A percentile compares a stretch with the other conserved stretches of the same genome.
Evolutionary conservation across 2,888 invertebrate species (phyloP).

Genomic region (Ferrisia virgata): DNA sequence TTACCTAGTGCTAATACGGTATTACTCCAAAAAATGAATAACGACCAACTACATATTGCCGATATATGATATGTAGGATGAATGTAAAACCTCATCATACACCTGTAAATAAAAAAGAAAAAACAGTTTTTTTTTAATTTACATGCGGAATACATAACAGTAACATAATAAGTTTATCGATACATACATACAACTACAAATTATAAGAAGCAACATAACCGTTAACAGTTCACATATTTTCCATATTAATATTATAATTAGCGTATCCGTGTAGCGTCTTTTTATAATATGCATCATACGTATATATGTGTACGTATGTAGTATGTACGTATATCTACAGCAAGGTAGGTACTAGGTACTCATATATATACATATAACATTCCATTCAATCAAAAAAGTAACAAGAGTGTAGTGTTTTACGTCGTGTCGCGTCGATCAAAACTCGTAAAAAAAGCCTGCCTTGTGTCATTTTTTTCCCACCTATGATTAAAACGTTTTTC

Average conservation of each 20-base stretch:
- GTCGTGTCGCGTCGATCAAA: neutral
- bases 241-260: slow-evolving; percentile 26
- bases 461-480: slow-evolving; percentile 16
- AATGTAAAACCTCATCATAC: slow-evolving; percentile 43
- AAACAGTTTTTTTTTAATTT: slow-evolving; percentile 14
- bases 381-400: slow-evolving; percentile 30
- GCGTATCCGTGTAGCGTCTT: slow-evolving; percentile 19
- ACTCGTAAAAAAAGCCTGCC: neutral
- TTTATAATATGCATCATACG: neutral
- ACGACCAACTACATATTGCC: slow-evolving; percentile 41
- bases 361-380: neutral
- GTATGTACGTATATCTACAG: neutral
- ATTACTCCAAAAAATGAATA: slow-evolving; percentile 34
- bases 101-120: slow-evolving; percentile 38
- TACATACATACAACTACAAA: slow-evolving; percentile 7
- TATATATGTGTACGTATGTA: neutral
- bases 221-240: slow-evolving; percentile 26
- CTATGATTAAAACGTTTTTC: slow-evolving; percentile 29
- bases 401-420: slow-evolving; percentile 4
- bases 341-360: too few species aligned
- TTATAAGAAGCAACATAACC: slow-evolving; percentile 15
- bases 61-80: slow-evolving; percentile 43
- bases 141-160: slow-evolving; percentile 8
- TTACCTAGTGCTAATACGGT: slow-evolving; percentile 34
- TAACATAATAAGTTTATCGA: slow-evolving; percentile 23